A percentile compares a stretch with the other conserved stretches of the same genome.
These are phyloP conservation scores for Papilio gigon DNA, from an alignment of 2,888 invertebrate species.

Conservation along the genomic window DNA sequence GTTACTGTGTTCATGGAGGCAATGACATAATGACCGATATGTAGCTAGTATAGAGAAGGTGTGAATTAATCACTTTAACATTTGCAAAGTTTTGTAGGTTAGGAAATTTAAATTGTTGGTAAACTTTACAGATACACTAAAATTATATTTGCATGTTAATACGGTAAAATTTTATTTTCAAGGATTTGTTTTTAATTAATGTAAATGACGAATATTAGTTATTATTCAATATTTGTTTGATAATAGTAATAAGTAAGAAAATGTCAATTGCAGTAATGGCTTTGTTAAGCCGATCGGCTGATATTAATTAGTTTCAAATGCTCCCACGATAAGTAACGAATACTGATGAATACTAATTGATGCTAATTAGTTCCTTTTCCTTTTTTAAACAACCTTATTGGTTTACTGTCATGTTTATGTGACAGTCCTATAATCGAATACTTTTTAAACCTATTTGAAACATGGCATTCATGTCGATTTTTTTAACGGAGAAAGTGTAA, in stretches of 20 bases:
- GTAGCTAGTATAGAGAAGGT: conserved; percentile 49
- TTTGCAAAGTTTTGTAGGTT: conserved; percentile 1
- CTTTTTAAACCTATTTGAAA: too few species aligned
- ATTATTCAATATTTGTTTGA: background rate
- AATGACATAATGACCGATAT: conserved; percentile 68
- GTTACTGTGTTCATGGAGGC: conserved; percentile 65
- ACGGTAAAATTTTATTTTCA: background rate
- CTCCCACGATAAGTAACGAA: conserved; percentile 20
- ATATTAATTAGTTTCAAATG: conserved; percentile 24
- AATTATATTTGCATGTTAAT: too few species aligned
- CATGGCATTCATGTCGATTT: too few species aligned
- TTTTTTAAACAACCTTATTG: conserved; percentile 16
- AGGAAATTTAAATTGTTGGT: background rate
- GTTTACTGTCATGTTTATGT: too few species aligned
- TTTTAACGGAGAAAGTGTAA: too few species aligned
- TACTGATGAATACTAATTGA: conserved; percentile 29
- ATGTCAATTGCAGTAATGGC: background rate
- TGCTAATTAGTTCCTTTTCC: conserved; percentile 23
- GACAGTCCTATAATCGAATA: too few species aligned
- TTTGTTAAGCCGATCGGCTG: background rate
- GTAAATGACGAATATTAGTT: background rate
- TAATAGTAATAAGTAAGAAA: background rate
- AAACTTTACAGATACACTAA: background rate
- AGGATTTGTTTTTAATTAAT: background rate
- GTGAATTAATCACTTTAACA: conserved; percentile 19